Base-by-base conservation (phyloP, 2,113 vertebrate genomes). In the Pterocles burchelli region DNA sequence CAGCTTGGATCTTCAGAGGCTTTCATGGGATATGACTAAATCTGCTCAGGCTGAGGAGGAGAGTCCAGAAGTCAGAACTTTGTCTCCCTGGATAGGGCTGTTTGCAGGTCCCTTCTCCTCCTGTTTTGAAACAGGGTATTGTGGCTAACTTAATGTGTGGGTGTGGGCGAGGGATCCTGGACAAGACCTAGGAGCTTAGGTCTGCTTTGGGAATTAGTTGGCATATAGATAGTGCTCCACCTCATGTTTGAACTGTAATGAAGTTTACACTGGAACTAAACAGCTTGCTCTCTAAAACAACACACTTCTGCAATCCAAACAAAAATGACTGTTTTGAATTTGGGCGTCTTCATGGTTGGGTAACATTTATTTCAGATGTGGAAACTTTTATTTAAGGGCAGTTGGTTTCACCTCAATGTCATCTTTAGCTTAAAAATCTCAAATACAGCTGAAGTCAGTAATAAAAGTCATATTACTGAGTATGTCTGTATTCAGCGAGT, bases 221-320 rank as follows among this genome's bases (percentile, higher is more conserved):
- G 58, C 57, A 2, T 58, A 36, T 59, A 67, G 67, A 59, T 36
- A 67, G 36, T 74, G 52, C 67, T 88, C 83, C 54, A 62, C 79
- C 68, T 94, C 83, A 88, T 84, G 49, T 84, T 55, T 89, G 94
- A 93, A 89, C 74, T 84, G 75, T 71, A 74, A 51, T 90, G 38
- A 92, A 54, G 88, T 95, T 96, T 95, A 85, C 63, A 65, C 71
- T 95, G 88, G 92, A 93, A 93, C 51, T 77, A 38, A 83, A 43
- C 43, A 77, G 46, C 63, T 90, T 90, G 51, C 51, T 81, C 29
- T 77, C 48, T 84, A 81, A 87, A 94, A 22, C 58, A 88, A 63
- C 57, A 20, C 59, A 48, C 62, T 88, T 43, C 20, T 86, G 46
- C 76, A 90, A 10, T 90, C 55, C 68, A 89, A 74, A 70, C 72